Evolutionary conservation across 2,888 invertebrate genomes (phyloP).

Genomic region (Pammene fasciana): DNA sequence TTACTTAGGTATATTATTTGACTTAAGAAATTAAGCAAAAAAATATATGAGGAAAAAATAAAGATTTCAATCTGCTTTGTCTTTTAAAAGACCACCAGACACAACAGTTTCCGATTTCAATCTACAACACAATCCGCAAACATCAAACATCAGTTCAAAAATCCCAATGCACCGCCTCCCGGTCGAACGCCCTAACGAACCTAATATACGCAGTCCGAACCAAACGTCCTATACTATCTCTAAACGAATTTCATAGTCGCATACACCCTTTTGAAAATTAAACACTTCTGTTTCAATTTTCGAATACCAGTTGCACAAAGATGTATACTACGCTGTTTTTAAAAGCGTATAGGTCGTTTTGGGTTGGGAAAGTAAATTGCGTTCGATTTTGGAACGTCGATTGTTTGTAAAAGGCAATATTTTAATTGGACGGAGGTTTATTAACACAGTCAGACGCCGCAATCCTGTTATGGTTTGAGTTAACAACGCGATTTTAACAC

Average conservation of each 20-base stretch:
- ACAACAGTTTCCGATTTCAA: constrained; percentile 7
- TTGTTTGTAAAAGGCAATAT: constrained; percentile 62
- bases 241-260: neutral
- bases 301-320: neutral
- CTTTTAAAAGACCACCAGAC: neutral
- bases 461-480: constrained; percentile 45
- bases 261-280: neutral
- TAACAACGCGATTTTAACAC: constrained; percentile 38
- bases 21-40: too few species aligned
- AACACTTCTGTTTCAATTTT: neutral
- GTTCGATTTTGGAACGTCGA: constrained; percentile 49
- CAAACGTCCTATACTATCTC: constrained; percentile 10
- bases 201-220: constrained; percentile 46
- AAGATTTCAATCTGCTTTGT: too few species aligned
- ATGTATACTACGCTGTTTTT: neutral
- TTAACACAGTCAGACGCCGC: constrained; percentile 51
- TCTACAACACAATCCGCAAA: constrained; percentile 9
- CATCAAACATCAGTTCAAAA: constrained; percentile 26
- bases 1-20: too few species aligned
- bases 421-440: constrained; percentile 59
- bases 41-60: too few species aligned
- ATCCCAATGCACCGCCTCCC: constrained; percentile 32
- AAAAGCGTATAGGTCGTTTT: neutral
- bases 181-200: constrained; percentile 55
- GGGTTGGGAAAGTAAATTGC: neutral